Conservation (phyloP, 2,888 invertebrate genomes). For the Panzeria rudis region DNA sequence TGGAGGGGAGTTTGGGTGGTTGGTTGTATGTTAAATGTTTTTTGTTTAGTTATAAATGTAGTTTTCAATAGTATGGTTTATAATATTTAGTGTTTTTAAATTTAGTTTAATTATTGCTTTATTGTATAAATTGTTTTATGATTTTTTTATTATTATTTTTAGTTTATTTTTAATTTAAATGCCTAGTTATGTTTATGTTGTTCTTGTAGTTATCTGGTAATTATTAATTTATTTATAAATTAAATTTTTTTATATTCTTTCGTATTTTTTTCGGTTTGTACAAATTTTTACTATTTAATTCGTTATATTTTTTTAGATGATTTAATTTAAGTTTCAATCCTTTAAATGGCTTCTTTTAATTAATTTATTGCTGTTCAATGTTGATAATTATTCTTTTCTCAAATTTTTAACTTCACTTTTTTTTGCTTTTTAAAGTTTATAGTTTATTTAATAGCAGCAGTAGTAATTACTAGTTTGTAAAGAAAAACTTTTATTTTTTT, state of each 20-base stretch:
- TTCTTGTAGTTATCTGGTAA: slow-evolving; percentile 35
- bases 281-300: slow-evolving; percentile 60
- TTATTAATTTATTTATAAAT: slow-evolving; percentile 1
- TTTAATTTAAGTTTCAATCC: slow-evolving; percentile 15
- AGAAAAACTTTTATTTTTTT: slow-evolving; percentile 36
- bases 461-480: slow-evolving; percentile 22
- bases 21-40: slow-evolving; percentile 32
- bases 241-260: slow-evolving; percentile 17
- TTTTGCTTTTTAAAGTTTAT: background rate
- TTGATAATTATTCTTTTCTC: slow-evolving; percentile 2
- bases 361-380: slow-evolving; percentile 54
- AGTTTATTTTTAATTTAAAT: slow-evolving; percentile 60
- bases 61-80: slow-evolving; percentile 41
- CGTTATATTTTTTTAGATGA: slow-evolving; percentile 43
- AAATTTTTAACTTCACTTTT: slow-evolving; percentile 32
- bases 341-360: slow-evolving; percentile 30
- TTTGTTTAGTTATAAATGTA: slow-evolving; percentile 32
- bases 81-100: slow-evolving; percentile 33
- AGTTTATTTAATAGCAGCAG: slow-evolving; percentile 31
- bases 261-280: slow-evolving; percentile 64
- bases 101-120: slow-evolving; percentile 68
- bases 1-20: background rate
- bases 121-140: slow-evolving; percentile 64
- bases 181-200: slow-evolving; percentile 62
- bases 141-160: slow-evolving; percentile 51